Conservation (phyloP, 2,888 invertebrate genomes). For the Xanthia togata region DNA sequence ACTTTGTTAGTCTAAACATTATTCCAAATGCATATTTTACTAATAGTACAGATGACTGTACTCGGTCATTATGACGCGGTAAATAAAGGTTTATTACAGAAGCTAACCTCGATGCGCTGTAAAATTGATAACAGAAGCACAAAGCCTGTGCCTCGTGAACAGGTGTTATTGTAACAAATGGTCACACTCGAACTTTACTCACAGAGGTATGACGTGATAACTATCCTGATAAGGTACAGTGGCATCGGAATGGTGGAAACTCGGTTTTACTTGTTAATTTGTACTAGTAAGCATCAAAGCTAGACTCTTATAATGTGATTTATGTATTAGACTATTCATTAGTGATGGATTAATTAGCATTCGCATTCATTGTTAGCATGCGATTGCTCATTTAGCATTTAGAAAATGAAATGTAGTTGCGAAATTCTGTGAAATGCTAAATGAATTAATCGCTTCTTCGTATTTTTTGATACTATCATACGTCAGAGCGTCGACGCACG, state of each 20-base stretch:
- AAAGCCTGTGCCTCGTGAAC: not conserved
- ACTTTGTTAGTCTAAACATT: not conserved
- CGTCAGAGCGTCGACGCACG: no score
- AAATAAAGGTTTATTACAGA: no score
- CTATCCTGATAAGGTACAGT: not conserved
- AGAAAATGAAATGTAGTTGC: no score
- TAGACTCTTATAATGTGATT: not conserved
- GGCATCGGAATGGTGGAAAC: not conserved
- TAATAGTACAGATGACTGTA: no score
- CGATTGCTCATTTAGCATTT: no score
- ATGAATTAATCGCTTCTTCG: no score
- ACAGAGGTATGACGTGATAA: not conserved
- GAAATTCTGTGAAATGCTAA: no score
- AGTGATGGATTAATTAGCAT: no score
- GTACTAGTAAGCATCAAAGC: not conserved
- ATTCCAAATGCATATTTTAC: no score
- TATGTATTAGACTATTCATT: not conserved
- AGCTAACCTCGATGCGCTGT: not conserved
- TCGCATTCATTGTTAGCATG: no score
- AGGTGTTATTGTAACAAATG: conserved; percentile 5
- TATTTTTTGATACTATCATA: no score
- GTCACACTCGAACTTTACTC: conserved; percentile 12
- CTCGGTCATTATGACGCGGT: not conserved
- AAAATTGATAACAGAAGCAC: not conserved
- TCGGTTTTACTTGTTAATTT: not conserved